Evolutionary conservation across 37 sponge, comb jelly and placozoan species (phyloP).

Genomic region (Ephydatia muelleri): DNA sequence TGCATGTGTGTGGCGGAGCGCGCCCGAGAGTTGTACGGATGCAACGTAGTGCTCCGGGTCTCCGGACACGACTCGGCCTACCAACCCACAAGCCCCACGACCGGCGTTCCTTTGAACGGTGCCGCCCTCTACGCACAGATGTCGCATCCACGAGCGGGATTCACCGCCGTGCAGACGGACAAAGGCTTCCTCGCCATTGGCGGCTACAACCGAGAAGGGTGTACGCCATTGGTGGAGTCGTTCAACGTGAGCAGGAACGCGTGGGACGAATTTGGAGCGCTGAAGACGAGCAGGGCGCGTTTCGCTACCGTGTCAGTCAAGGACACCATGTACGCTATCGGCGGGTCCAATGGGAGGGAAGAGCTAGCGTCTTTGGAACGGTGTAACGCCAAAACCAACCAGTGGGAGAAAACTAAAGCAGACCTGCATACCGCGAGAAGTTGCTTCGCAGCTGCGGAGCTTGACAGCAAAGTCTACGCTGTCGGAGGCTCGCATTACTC

Average conservation of each 20-base stretch:
- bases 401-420: slow-evolving; percentile 24
- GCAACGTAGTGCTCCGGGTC: neutral
- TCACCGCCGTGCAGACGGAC: slow-evolving; percentile 30
- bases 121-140: slow-evolving; percentile 32
- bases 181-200: slow-evolving; percentile 53
- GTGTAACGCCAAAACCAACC: neutral
- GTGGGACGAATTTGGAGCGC: slow-evolving; percentile 26
- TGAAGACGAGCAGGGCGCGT: slow-evolving; percentile 47
- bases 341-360: slow-evolving; percentile 63
- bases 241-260: slow-evolving; percentile 25
- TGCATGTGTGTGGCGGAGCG: neutral
- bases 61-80: neutral
- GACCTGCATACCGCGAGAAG: slow-evolving; percentile 37
- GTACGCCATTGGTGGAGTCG: slow-evolving; percentile 37
- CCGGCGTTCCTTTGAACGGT: slow-evolving; percentile 35
- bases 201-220: slow-evolving; percentile 68
- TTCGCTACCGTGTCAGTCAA: slow-evolving; percentile 19
- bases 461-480: slow-evolving; percentile 29
- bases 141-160: slow-evolving; percentile 48
- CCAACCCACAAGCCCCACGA: slow-evolving; percentile 58
- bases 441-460: slow-evolving; percentile 33
- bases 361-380: slow-evolving; percentile 54
- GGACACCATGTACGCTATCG: slow-evolving; percentile 56
- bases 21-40: neutral
- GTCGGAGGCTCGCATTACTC: slow-evolving; percentile 59